Conservation (phyloP, 2,113 vertebrate genomes). For the Girardinichthys multiradiatus region DNA sequence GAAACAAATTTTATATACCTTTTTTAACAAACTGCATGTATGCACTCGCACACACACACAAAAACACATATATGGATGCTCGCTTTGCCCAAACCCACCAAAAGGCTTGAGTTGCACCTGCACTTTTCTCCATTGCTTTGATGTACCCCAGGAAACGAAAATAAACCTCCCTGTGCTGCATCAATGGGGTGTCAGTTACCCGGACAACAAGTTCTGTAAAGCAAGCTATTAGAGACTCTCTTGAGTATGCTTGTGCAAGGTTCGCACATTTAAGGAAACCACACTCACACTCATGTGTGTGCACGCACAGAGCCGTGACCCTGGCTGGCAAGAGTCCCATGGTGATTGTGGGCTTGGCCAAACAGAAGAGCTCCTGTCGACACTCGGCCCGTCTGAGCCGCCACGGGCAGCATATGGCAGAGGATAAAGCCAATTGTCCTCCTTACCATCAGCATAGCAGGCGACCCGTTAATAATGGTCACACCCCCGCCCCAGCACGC, state of each 20-base stretch:
- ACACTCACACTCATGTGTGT: slow-evolving; percentile 3
- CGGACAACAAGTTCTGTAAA: slow-evolving; percentile 76
- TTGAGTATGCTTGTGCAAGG: slow-evolving; percentile 62
- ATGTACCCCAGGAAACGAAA: slow-evolving; percentile 82
- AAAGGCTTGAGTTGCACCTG: slow-evolving; percentile 80
- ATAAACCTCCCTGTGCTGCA: slow-evolving; percentile 78
- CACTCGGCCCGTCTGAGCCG: slow-evolving; percentile 80
- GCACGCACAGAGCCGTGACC: slow-evolving; percentile 63
- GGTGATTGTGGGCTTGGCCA: slow-evolving; percentile 81
- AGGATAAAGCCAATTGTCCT: slow-evolving; percentile 85
- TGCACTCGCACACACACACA: slow-evolving; percentile 18
- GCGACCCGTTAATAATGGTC: slow-evolving; percentile 80
- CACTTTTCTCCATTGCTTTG: slow-evolving; percentile 76
- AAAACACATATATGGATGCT: slow-evolving; percentile 63
- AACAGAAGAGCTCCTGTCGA: slow-evolving; percentile 77
- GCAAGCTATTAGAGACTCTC: slow-evolving; percentile 76
- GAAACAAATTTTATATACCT: slow-evolving; percentile 15
- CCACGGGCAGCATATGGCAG: slow-evolving; percentile 83
- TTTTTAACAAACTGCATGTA: slow-evolving; percentile 34
- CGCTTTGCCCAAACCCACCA: slow-evolving; percentile 58
- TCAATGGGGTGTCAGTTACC: slow-evolving; percentile 82
- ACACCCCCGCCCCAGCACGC: slow-evolving; percentile 75
- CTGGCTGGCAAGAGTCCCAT: slow-evolving; percentile 80
- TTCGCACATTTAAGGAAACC: slow-evolving; percentile 6
- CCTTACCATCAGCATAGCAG: slow-evolving; percentile 79